Evolutionary conservation across 1,140 invertebrate genomes (phyloP), one percentile per base, ranked within the genome.

Genomic region (Aphidius gifuensis): DNA sequence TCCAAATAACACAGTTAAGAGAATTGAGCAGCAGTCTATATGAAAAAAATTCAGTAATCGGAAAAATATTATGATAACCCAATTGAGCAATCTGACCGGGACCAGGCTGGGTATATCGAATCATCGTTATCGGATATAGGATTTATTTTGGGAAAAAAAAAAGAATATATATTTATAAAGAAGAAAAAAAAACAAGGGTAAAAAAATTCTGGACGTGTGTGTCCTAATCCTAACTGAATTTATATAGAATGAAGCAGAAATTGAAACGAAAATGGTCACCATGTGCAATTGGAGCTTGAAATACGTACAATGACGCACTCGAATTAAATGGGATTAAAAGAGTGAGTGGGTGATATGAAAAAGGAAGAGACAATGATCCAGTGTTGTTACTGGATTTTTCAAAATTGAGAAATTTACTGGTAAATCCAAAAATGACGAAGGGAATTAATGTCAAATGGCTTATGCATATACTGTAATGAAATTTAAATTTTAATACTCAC

Each of bases 41-140:
- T 32, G 23, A 61, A 7, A 16, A 16, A 16, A 16, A 23, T 39
- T 39, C 51, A 16, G 69, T 75, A 71, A 75, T 73, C 68, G 67
- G 51, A 66, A 71, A 74, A 74, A 76, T 75, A 76, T 77, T 77
- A 76, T 74, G 74, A 71, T 75, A 76, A 77, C 71, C 56, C 66
- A 69, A 76, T 76, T 74, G 70, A 54, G 50, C 69, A 66, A 65
- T 69, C 66, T 57, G 58, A 62, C 50, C 61, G 46, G 46, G 7
- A 45, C 40, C 54, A 59, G 16, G 60, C 64, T 58, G 53, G 53
- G 32, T 71, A 47, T 71, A 77, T 76, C 70, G 71, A 76, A 77
- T 77, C 71, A 76, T 76, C 75, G 74, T 77, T 77, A 77, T 72
- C 63, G 61, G 56, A 71, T 65, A 72, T 62, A 60, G 75, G 73